Evolutionary conservation across 2,888 invertebrate species (phyloP), one percentile per base, ranked within the genome.

Genomic region (Macrosoma leucophasiata): DNA sequence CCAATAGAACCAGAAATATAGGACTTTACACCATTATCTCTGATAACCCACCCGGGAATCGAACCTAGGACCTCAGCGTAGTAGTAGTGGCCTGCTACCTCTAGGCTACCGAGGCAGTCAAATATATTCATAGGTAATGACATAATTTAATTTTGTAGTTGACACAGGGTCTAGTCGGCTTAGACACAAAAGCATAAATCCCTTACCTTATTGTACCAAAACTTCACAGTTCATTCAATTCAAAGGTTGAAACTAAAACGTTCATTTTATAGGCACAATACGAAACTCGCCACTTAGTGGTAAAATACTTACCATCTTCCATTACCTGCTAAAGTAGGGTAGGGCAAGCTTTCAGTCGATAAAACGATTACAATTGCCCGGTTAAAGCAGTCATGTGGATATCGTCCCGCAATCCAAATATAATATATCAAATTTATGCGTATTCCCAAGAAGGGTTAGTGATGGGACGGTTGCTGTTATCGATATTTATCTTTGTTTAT

Each of bases 401-500:
- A 43, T 41, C 38, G 42, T 32, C 34, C 40, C 41, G 43, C 47
- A 35, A 43, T 49, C 43, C 45, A 47, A n/a, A n/a, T n/a, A n/a
- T n/a, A n/a, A n/a, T n/a, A n/a, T n/a, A n/a, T n/a, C n/a, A n/a
- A n/a, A 49, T 49, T 47, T 47, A 43, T 47, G 36, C 40, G 36
- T 41, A 43, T 49, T 47, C 43, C 43, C 41, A 40, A 42, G 34
- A 40, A 22, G 15, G 8, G 12, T 9, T 33, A 46, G 42, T 12
- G 43, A 29, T 42, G 43, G 26, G 23, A 27, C 6, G 13, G 6
- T 19, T 15, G 3, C n/a, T n/a, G n/a, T n/a, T 36, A 33, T 27
- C 28, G 37, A 39, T 43, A 36, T 30, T 18, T 24, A n/a, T 20
- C 8, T n/a, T 5, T 10, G 15, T 14, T 11, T 7, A 13, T 15